Evolutionary conservation across 2,113 vertebrate species (phyloP).

Genomic region (Calcarius ornatus): DNA sequence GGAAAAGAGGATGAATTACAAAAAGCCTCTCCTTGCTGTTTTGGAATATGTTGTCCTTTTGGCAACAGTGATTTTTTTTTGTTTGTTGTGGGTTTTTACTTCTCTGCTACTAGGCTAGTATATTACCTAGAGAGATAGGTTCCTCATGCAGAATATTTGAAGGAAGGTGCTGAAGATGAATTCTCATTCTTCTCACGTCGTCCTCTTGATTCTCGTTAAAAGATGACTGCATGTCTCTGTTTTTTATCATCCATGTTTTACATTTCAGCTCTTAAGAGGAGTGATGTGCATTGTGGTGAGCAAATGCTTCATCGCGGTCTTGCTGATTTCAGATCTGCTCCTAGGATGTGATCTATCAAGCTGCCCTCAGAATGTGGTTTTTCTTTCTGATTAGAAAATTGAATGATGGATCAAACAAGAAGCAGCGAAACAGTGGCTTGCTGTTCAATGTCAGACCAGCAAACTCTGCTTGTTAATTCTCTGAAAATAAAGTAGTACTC

Average conservation of each 20-base stretch:
- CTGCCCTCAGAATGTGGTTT: not conserved
- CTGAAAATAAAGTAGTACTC: not conserved
- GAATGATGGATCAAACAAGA: not conserved
- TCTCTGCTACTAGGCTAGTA: not conserved
- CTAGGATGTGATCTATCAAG: not conserved
- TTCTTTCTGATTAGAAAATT: not conserved
- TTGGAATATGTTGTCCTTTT: not conserved
- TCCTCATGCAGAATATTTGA: not conserved
- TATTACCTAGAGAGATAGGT: not conserved
- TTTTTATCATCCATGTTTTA: conserved; percentile 19
- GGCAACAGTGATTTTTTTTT: not conserved
- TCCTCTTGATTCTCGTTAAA: conserved; percentile 21
- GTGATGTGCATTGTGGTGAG: not conserved
- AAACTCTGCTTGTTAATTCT: not conserved
- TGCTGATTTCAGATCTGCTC: not conserved
- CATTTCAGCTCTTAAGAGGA: not conserved
- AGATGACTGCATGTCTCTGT: not conserved
- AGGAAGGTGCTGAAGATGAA: not conserved
- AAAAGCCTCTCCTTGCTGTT: not conserved
- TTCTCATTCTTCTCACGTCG: not conserved
- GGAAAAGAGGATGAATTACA: conserved; percentile 2
- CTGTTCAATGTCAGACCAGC: not conserved
- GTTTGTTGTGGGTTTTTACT: not conserved
- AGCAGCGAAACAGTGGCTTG: not conserved
- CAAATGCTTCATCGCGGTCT: not conserved